These are phyloP conservation scores for Axea sp. DNA, from an alignment of 2,888 invertebrate genomes.

Conservation along the genomic window DNA sequence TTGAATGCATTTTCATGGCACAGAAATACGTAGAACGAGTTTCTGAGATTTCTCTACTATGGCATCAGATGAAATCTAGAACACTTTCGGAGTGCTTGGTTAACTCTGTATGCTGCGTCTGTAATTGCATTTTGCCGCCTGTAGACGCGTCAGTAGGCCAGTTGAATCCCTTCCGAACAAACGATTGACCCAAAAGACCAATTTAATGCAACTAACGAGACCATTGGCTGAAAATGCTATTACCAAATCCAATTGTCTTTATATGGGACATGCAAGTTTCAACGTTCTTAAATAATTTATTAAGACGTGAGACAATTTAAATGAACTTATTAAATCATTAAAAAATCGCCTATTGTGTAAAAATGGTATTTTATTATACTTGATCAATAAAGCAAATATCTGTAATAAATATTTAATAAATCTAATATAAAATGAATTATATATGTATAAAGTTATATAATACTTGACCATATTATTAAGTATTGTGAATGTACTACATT, in stretches of 20 bases:
- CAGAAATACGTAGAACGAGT: slow-evolving; percentile 30
- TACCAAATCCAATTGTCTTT: slow-evolving; percentile 40
- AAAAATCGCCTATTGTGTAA: too few relatives aligned
- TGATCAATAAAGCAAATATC: too few relatives aligned
- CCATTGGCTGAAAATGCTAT: slow-evolving; percentile 47
- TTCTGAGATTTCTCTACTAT: slow-evolving; percentile 8
- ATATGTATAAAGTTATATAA: too few relatives aligned
- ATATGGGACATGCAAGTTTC: slow-evolving; percentile 23
- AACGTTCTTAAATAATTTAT: slow-evolving; percentile 19
- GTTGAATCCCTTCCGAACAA: slow-evolving; percentile 48
- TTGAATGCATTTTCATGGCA: slow-evolving; percentile 50
- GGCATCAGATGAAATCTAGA: slow-evolving; percentile 53
- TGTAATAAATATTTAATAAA: too few relatives aligned
- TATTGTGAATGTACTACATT: too few relatives aligned
- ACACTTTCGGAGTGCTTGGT: slow-evolving; percentile 33
- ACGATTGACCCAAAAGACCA: slow-evolving; percentile 53
- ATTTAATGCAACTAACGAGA: slow-evolving; percentile 55
- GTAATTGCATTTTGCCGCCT: slow-evolving; percentile 59
- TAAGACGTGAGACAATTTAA: slow-evolving; percentile 1
- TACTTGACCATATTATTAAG: too few relatives aligned
- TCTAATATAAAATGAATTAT: too few relatives aligned
- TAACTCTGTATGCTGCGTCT: slow-evolving; percentile 50
- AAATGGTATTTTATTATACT: too few relatives aligned
- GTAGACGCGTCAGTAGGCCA: slow-evolving; percentile 54
- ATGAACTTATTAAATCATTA: too few relatives aligned